Conservation (phyloP, 1,140 invertebrate species). For the Lethocerus indicus region DNA sequence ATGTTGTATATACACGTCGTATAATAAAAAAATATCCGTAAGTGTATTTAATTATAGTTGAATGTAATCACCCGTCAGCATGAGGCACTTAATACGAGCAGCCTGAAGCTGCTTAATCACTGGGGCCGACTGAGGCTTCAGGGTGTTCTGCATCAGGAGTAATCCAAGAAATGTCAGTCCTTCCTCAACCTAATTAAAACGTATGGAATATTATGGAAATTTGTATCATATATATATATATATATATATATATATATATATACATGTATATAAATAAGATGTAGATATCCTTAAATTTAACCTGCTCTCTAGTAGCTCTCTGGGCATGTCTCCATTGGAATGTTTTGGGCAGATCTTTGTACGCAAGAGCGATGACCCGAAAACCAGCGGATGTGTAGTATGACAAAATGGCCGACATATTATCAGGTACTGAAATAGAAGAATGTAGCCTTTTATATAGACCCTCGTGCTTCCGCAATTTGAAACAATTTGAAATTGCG, state of each 20-base stretch:
- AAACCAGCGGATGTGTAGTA: constrained; percentile 73
- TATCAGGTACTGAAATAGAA: constrained; percentile 34
- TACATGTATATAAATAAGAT: background rate
- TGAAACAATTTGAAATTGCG: too few relatives aligned
- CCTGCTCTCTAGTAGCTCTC: constrained; percentile 31
- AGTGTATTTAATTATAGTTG: background rate
- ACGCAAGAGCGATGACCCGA: constrained; percentile 70
- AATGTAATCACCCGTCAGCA: constrained; percentile 62
- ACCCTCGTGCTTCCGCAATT: too few relatives aligned
- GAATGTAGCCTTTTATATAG: too few relatives aligned
- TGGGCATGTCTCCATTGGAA: constrained; percentile 41
- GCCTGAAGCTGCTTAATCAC: constrained; percentile 53
- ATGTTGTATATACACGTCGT: too few relatives aligned
- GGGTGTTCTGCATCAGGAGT: constrained; percentile 74
- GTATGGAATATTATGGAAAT: background rate
- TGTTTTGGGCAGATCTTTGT: constrained; percentile 40
- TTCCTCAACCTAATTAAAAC: constrained; percentile 40
- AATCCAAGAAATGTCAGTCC: constrained; percentile 71
- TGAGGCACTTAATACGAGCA: constrained; percentile 70
- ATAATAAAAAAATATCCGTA: too few relatives aligned
- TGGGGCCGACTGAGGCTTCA: constrained; percentile 68
- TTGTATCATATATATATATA: background rate
- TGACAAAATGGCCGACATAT: constrained; percentile 52
- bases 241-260: background rate
- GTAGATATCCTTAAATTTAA: constrained; percentile 20